Base-by-base conservation (phyloP, 2,888 invertebrate genomes). In the Reticulitermes lucifugus region DNA sequence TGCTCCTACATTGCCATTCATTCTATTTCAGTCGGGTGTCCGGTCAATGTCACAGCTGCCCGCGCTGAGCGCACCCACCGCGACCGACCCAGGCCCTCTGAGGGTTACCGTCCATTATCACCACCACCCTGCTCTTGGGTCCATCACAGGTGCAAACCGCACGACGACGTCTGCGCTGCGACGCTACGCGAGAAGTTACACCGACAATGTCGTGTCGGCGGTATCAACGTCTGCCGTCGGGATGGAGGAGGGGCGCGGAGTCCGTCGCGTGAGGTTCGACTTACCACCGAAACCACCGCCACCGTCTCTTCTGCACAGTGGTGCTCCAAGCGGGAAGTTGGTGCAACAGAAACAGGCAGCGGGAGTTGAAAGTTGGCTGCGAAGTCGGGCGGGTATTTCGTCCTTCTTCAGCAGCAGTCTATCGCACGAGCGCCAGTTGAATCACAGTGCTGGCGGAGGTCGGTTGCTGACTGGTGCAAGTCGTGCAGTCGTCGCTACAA, bases 321-420 rank as follows among this genome's bases (percentile, higher is more conserved):
- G 84, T 82, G 77, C 81, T 70, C 18, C 84, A 12, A 75, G 84
- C 81, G 86, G 85, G 59, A 84, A 77, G 43, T 77, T 79, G 29
- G 75, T 84, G 73, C 86, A 80, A 35, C 79, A 65, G 25, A 29
- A 51, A 14, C 71, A 81, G 51, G 85, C 86, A 83, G 86, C 86
- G 86, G 86, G 86, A 84, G 87, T 86, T 29, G 86, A 86, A 83
- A 86, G 86, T 71, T 86, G 86, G 87, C 85, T 86, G 10, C 85
- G 86, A 80, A 86, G 85, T 82, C 86, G 87, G 46, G 84, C 79
- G 70, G 75, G 29, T 29, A 14, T 35, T 5, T 35, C 43, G 0
- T 51, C 46, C 51, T 65, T 65, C 65, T 55, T 55, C 55, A 18
- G 55, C 55, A 18, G 55, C 18, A 9, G 12, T n/a, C 12, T 25